Base-by-base conservation (phyloP, 2,797 vertebrate genomes). In the Martes flavigula region DNA sequence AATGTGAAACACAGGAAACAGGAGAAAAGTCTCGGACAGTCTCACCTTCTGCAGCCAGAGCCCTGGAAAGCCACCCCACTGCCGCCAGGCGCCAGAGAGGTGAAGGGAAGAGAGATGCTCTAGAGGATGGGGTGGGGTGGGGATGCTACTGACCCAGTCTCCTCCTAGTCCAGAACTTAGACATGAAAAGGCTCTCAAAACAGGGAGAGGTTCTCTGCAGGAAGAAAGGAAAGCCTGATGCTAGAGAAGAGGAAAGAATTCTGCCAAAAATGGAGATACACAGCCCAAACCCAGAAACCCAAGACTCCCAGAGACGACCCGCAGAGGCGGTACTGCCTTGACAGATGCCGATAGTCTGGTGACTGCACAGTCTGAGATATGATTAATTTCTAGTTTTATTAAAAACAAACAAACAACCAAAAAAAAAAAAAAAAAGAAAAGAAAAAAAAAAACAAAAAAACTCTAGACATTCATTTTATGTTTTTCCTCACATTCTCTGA, bases 121-220 rank as follows among this genome's bases (percentile, higher is more conserved):
- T 1, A 9, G 58, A 60, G 3, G 23, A 23, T 9, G 9, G 58
- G 10, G 23, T 3, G 9, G 23, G 7, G 8, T 23, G 23, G 30
- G 7, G 9, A 58, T 15, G 5, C 6, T 25, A 18, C 15, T 2
- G 8, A 40, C 14, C 25, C 30, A 2, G 11, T 23, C 5, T 32
- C 43, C 32, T 92, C 18, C 77, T 38, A 13, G 3, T 40, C 43
- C 20, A 46, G 38, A 87, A 43, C 11, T 35, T 77, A 58, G 62
- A 56, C 17, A 35, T 17, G 5, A 21, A 23, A 25, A 35, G 70
- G 12, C 23, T 21, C 66, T 70, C 13, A 23, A 77, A 81, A 81
- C 25, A 10, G 38, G 60, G 60, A 23, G n/a, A 4, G 0, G 13
- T 14, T 25, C 17, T 58, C n/a, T 12, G 21, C 0, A 2, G 62